Base-by-base conservation (phyloP, 1,140 invertebrate genomes). In the Listronotus bonariensis region DNA sequence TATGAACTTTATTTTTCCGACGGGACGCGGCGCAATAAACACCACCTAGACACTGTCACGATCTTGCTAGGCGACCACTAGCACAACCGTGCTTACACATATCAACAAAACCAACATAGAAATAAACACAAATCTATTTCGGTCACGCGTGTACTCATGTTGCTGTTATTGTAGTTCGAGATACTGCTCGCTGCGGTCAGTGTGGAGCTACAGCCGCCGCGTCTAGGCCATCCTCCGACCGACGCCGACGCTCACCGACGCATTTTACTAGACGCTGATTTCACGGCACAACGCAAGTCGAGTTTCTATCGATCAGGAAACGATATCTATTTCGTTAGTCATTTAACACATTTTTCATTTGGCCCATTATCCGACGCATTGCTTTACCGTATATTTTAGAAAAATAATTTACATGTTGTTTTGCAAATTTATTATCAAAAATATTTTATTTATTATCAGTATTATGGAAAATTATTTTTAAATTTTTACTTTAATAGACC, bases 161-260 rank as follows among this genome's bases (percentile, higher is more conserved):
- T 69, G 64, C 46, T 65, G 67, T 64, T 49, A 55, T 38, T 53
- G 49, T 11, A 53, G 55, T 63, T 67, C 15, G 63, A 59, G 56
- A 58, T 52, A 67, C 68, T 69, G 63, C 46, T 66, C 68, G 68
- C 41, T 63, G 63, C 60, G 65, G 65, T 70, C 61, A 57, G 46
- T 62, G 62, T 65, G 65, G 65, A 60, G 67, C 58, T 65, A 65
- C 53, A 64, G 61, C 63, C 54, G 48, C 55, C 46, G 61, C 61
- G 67, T 58, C 56, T 69, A 69, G 63, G 64, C 64, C 48, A 31
- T 51, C 49, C 38, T 40, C 26, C 70, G 68, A 73, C 17, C 56
- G 64, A 67, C 69, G 69, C 57, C 69, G 68, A 70, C 60, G 60
- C 57, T 46, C 26, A 49, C 61, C 65, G 48, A 60, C 18, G 58